Base-by-base conservation (phyloP, 2,797 vertebrate genomes). In the Falco peregrinus region DNA sequence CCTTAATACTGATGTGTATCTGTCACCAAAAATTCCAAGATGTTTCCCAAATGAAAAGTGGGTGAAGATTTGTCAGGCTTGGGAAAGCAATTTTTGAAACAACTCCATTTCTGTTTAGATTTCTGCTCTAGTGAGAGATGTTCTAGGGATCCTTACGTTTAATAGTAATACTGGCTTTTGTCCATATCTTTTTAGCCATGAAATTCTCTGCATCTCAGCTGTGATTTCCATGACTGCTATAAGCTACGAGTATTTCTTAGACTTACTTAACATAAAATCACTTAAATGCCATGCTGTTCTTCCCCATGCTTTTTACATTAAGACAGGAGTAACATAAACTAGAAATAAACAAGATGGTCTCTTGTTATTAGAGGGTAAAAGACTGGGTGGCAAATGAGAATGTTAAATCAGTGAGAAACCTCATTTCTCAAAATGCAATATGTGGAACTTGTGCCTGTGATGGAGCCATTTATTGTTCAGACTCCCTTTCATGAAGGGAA, bases 351-450 rank as follows among this genome's bases (percentile, higher is more conserved):
- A 91, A 87, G 70, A 13, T 0, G 1, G 25, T 63, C 51, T 87
- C n/a, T 56, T 21, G 0, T 82, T 94, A 78, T 79, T 76, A 70
- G 59, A 82, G 13, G 35, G 39, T 57, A 63, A 71, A 86, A 79
- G 28, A 51, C 33, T 57, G 16, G 59, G 54, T 2, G 4, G 81
- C 28, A 88, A 92, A 87, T 65, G 60, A 91, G 69, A 89, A 78
- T 37, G 88, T 31, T 93, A 86, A 85, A 91, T 90, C 71, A 63
- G 31, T 71, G 65, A 80, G 84, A 96, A 87, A 79, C 9, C 53
- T 89, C 22, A 87, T 89, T 90, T 94, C 92, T 96, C 83, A 75
- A 94, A 95, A 93, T 64, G 50, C 56, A 85, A n/a, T 95, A 92
- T 67, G 69, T 94, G 86, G 67, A 89, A 78, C 31, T 88, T 57